Conservation (phyloP, 2,797 vertebrate species). For the Carduelis carduelis region DNA sequence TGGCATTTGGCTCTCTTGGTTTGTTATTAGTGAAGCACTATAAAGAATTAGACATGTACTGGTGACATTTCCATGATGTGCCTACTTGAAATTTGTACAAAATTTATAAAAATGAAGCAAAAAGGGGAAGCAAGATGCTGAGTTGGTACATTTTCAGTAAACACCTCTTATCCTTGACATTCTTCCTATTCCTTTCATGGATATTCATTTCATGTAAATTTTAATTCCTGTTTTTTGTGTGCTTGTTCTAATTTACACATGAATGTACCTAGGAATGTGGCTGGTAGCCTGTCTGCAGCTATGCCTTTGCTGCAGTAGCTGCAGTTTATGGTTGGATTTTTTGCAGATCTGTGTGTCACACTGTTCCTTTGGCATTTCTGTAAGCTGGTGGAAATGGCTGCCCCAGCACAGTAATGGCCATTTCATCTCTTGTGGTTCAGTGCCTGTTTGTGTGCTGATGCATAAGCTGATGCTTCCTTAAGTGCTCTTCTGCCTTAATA, state of each 20-base stretch:
- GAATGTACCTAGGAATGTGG: neutral
- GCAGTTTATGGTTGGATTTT: neutral
- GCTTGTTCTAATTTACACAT: neutral
- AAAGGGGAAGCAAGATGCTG: neutral
- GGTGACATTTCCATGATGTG: neutral
- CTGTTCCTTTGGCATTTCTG: neutral
- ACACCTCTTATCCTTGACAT: neutral
- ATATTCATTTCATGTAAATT: neutral
- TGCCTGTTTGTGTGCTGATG: neutral
- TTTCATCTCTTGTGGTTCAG: neutral
- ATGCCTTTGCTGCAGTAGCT: neutral
- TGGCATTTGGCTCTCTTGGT: neutral
- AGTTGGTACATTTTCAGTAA: neutral
- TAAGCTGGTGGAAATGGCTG: neutral
- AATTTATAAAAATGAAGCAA: neutral
- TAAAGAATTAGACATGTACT: neutral
- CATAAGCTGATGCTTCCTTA: neutral
- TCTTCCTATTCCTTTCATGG: neutral
- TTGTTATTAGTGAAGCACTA: neutral
- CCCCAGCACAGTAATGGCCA: neutral
- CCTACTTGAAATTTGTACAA: neutral
- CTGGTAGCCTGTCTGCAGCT: neutral
- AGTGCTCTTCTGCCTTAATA: neutral
- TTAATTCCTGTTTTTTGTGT: neutral
- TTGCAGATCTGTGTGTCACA: neutral